Evolutionary conservation across 1,140 invertebrate genomes (phyloP), one percentile per base, ranked within the genome.

Genomic region (Drosophila ohnishii): DNA sequence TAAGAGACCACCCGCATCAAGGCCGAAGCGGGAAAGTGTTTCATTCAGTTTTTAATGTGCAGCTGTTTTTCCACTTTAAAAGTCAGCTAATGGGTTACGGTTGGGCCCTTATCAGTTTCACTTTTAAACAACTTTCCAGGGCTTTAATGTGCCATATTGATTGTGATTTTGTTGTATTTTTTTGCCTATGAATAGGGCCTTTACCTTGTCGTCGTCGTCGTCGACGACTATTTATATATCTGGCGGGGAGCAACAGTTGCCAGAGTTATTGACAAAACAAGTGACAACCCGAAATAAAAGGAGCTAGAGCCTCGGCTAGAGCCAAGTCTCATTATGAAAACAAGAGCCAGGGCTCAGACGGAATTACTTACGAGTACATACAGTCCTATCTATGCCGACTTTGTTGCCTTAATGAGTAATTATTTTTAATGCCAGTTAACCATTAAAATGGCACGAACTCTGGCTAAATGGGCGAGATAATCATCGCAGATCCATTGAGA

Each of bases 251-350:
- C 84, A 87, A 87, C 84, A 87, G 84, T 87, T 88, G 67, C 73
- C 55, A 70, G 51, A 64, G 51, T 88, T 87, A 87, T 87, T 87
- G 84, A 87, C 80, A 84, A 87, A 87, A 87, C 84, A 87, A 85
- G 67, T 62, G 73, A 80, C 81, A 67, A 37, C 13, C 64, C 11
- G 28, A 58, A 61, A 61, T 53, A 61, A 76, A 75, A 45, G 59
- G 42, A 65, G 47, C 16, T 14, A 22, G 65, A 47, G 40, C 64
- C 55, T 53, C 56, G 39, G 47, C 16, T 14, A 22, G 34, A 50
- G 56, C 74, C 53, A 28, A 28, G 70, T 51, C 62, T 22, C 55
- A 61, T 62, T 55, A 70, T 28, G 48, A 62, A 73, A 53, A 75
- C 44, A 37, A 51, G 64, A 63, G 64, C 35, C 69, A 50, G 47